Conservation (phyloP, 2,888 invertebrate genomes). For the Megalurothrips usitatus region DNA sequence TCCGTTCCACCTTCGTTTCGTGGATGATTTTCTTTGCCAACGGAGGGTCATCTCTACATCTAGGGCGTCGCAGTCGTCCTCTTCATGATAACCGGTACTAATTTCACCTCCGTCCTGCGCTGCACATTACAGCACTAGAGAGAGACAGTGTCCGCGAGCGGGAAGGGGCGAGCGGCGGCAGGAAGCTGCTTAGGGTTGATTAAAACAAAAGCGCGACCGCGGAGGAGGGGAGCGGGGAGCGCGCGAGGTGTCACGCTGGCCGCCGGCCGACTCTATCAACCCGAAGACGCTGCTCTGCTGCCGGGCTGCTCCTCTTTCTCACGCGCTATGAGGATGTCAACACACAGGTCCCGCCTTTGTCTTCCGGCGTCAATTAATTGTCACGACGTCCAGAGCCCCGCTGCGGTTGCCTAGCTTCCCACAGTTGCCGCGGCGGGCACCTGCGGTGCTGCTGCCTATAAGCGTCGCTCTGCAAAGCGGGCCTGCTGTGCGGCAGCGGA, state of each 20-base stretch:
- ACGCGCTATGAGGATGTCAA: conserved; percentile 13
- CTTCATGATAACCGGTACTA: no score
- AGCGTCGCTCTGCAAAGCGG: background rate
- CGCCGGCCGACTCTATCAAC: conserved; percentile 7
- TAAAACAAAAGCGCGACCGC: background rate
- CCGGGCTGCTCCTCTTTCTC: background rate
- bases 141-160: background rate
- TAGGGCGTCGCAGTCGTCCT: no score
- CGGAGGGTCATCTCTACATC: no score
- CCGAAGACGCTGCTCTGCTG: background rate
- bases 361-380: conserved; percentile 8
- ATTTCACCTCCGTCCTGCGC: background rate
- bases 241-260: background rate
- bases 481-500: no score
- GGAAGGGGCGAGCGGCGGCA: background rate
- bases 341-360: background rate
- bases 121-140: background rate
- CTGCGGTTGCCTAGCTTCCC: conserved; percentile 17
- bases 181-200: background rate
- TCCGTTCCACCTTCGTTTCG: no score
- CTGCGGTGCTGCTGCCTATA: background rate
- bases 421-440: conserved; percentile 7
- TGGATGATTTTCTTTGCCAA: no score
- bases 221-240: background rate
- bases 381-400: background rate